Percentiles rank a stretch among this genome's conserved stretches.
These are phyloP conservation scores for Callocephalon fimbriatum DNA, from an alignment of 2,113 vertebrate species.

Conservation along the genomic window DNA sequence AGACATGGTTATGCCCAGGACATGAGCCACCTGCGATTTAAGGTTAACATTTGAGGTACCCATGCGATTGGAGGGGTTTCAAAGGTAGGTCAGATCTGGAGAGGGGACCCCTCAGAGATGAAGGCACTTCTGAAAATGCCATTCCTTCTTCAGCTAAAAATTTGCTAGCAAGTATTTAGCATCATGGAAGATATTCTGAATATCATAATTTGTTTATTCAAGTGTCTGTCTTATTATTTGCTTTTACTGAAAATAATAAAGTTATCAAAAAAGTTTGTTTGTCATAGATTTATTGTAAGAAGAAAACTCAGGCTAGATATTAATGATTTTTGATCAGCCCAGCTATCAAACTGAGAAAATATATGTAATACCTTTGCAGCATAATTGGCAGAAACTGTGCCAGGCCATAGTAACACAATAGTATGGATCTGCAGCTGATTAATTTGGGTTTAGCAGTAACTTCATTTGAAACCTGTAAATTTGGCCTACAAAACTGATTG, in stretches of 20 bases:
- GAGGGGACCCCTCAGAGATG: rapidly evolving
- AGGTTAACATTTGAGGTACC: neutral
- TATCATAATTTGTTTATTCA: neutral
- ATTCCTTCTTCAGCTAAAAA: neutral
- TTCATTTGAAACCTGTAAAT: neutral
- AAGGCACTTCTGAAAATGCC: neutral
- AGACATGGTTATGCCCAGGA: neutral
- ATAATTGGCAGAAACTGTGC: neutral
- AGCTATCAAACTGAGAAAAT: neutral
- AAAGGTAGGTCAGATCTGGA: neutral
- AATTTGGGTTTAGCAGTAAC: neutral
- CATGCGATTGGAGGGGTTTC: rapidly evolving
- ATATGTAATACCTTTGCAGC: neutral
- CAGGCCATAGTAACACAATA: neutral
- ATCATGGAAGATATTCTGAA: neutral
- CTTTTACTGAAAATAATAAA: neutral
- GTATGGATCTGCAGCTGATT: neutral
- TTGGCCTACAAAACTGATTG: neutral
- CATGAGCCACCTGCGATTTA: neutral
- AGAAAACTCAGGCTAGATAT: neutral
- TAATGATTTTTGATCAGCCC: neutral
- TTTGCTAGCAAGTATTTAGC: neutral
- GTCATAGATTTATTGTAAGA: neutral
- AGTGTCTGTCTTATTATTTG: neutral
- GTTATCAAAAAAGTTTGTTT: neutral